Percentiles rank a stretch among this genome's conserved stretches.
Evolutionary conservation across 2,888 invertebrate species (phyloP).

Genomic region (Epistrophella euchroma): DNA sequence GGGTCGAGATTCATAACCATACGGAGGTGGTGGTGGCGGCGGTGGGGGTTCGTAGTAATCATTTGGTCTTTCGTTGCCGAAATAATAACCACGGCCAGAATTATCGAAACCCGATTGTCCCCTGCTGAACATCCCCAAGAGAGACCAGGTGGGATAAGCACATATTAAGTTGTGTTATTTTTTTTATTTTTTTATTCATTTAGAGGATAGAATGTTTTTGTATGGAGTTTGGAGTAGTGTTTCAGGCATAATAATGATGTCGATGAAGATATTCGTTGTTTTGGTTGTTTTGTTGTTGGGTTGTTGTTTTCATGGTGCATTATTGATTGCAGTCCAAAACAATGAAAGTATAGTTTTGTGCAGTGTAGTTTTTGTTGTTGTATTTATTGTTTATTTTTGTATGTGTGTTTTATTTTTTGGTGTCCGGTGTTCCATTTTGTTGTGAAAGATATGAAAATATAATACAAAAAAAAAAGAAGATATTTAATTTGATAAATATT

Average conservation of each 20-base stretch:
- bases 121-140: constrained; percentile 79
- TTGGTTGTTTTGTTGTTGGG: constrained; percentile 21
- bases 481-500: constrained; percentile 43
- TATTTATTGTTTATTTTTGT: constrained; percentile 41
- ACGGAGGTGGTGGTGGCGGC: constrained; percentile 56
- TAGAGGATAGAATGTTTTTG: constrained; percentile 18
- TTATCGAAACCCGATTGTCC: constrained; percentile 88
- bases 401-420: constrained; percentile 47
- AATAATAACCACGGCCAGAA: constrained; percentile 87
- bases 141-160: background rate
- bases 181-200: constrained; percentile 24
- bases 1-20: constrained; percentile 55
- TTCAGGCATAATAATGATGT: constrained; percentile 43
- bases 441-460: constrained; percentile 71
- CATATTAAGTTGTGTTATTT: background rate
- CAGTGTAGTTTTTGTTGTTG: constrained; percentile 47
- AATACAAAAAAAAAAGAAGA: constrained; percentile 44
- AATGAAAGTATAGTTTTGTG: constrained; percentile 3
- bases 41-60: constrained; percentile 72
- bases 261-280: constrained; percentile 52
- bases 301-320: constrained; percentile 65
- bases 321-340: background rate
- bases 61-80: constrained; percentile 85
- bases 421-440: constrained; percentile 54
- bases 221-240: constrained; percentile 33